These are phyloP conservation scores for Noturus placidus DNA, from an alignment of 2,113 vertebrate species.

Conservation along the genomic window DNA sequence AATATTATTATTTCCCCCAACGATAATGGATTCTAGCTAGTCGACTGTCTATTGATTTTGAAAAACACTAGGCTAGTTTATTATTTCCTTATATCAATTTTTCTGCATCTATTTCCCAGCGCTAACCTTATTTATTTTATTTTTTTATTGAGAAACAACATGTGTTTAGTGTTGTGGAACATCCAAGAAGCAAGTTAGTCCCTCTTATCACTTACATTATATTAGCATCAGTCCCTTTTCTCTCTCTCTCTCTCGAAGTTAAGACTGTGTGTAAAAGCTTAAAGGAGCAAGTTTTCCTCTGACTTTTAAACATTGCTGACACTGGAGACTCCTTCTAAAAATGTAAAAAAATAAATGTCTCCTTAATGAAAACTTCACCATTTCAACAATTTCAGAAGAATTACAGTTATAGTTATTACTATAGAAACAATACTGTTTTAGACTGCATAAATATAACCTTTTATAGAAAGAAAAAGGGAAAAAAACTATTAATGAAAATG, in stretches of 20 bases:
- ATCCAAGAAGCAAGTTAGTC: not conserved
- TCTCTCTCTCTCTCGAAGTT: not conserved
- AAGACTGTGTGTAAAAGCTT: not conserved
- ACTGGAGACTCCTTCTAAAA: not conserved
- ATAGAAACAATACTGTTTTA: not conserved
- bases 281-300: not conserved
- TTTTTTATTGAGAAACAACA: not conserved
- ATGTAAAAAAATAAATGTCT: not conserved
- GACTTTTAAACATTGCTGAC: not conserved
- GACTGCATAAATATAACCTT: not conserved
- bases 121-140: not conserved
- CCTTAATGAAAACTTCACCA: not conserved
- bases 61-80: not conserved
- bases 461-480: not conserved
- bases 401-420: not conserved
- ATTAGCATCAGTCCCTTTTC: not conserved
- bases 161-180: not conserved
- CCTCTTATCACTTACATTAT: not conserved
- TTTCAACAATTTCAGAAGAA: not conserved
- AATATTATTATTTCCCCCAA: not conserved
- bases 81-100: not conserved
- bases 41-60: not conserved
- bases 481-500: not conserved
- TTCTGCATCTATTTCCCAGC: not conserved
- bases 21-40: not conserved